Evolutionary conservation across 2,113 vertebrate genomes (phyloP), one percentile per base, ranked within the genome.

Genomic region (Myodes glareolus): DNA sequence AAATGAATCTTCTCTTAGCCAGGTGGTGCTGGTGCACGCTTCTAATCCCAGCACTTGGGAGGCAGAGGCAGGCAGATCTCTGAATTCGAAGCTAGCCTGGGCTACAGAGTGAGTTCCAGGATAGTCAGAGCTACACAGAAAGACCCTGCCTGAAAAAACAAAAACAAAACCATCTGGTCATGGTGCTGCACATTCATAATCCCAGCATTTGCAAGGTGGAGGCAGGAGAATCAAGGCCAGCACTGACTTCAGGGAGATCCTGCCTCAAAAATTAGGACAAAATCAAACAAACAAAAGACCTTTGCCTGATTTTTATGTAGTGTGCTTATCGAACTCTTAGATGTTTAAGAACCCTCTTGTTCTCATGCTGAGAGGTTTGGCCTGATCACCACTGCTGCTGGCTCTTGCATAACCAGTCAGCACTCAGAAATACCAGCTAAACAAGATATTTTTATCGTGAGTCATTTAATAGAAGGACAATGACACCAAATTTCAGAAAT

Each of bases 341-440:
- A 65, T 33, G 55, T 52, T 92, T 94, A 92, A 81, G 21, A 90
- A 95, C 93, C 10, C 52, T 91, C 95, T 93, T 95, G 12, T 96
- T 95, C 63, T 95, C 45, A 73, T 12, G 63, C 5, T 93, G 55
- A 88, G 47, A 92, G 63, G 70, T 85, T 92, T 82, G 96, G 63
- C 47, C 55, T 76, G 75, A 7, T 94, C 25, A 55, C 14, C 70
- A 36, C 88, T 82, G 58, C 80, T 82, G 10, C 47, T 87, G 80
- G 21, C 91, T 89, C 50, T 55, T 93, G 16, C 63, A 19, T 82
- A 73, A 91, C 16, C 50, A 91, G 29, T 67, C 42, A 76, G 29
- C 52, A 77, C 61, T 96, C 65, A 88, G 84, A 91, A 96, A 68
- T 89, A 68, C 39, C 33, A 88, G 58, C 86, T 50, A 95, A 95